Percentiles rank a stretch among this genome's conserved stretches.
Evolutionary conservation across 2,797 vertebrate genomes (phyloP).

Genomic region (Astyanax mexicanus): DNA sequence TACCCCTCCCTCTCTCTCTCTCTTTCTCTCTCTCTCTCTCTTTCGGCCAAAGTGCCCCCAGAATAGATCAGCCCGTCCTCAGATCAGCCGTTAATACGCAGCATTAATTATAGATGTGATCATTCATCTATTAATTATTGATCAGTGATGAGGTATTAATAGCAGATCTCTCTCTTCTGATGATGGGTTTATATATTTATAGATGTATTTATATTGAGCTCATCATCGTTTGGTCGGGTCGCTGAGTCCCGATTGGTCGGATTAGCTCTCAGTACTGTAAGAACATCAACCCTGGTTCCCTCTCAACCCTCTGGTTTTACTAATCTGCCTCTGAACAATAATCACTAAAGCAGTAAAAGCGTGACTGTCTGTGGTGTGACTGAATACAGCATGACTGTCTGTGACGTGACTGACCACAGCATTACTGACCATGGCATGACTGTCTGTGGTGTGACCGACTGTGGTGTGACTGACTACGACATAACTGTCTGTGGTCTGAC

Average conservation of each 20-base stretch:
- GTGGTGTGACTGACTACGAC: too few relatives aligned
- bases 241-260: too few relatives aligned
- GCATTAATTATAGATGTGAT: constrained; percentile 48
- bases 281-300: too few relatives aligned
- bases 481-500: too few relatives aligned
- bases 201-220: neutral
- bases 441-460: too few relatives aligned
- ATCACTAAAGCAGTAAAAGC: too few relatives aligned
- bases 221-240: neutral
- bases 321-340: too few relatives aligned
- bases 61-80: constrained; percentile 39
- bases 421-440: too few relatives aligned
- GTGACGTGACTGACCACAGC: too few relatives aligned
- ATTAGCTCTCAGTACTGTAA: neutral
- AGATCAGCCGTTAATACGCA: constrained; percentile 34
- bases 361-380: too few relatives aligned
- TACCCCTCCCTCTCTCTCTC: constrained; percentile 28
- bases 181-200: neutral
- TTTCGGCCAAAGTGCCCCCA: constrained; percentile 28
- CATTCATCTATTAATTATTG: constrained; percentile 39
- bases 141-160: constrained; percentile 35
- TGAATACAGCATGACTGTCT: too few relatives aligned
- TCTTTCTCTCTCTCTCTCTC: neutral
- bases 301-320: too few relatives aligned
- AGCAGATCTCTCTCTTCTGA: neutral